A percentile compares a stretch with the other conserved stretches of the same genome.
Conservation (phyloP, 2,113 vertebrate genomes). For the Corvus moneduloides region DNA sequence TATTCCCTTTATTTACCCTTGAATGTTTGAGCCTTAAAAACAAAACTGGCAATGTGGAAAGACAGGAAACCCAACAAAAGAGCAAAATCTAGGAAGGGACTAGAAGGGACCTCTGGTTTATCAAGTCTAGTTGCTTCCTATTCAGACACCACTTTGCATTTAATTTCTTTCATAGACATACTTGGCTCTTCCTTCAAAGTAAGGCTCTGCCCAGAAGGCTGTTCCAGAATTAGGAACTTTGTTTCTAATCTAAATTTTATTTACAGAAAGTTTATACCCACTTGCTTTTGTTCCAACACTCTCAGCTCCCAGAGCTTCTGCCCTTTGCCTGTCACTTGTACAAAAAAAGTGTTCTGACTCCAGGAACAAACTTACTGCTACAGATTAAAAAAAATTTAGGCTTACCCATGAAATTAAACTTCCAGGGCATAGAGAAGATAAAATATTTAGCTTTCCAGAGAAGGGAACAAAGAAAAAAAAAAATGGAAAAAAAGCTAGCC, state of each 20-base stretch:
- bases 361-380: background rate
- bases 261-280: background rate
- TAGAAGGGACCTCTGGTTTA: conserved; percentile 1
- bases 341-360: background rate
- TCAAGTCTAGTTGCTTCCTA: background rate
- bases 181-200: conserved; percentile 13
- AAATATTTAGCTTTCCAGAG: background rate
- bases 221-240: background rate
- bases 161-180: background rate
- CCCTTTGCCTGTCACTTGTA: background rate
- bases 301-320: background rate
- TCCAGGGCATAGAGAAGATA: background rate
- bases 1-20: background rate
- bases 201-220: background rate
- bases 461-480: fast-evolving
- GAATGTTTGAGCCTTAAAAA: background rate
- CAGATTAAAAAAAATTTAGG: background rate
- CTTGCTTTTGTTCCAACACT: background rate
- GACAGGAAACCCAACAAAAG: background rate
- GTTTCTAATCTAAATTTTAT: background rate
- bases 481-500: background rate
- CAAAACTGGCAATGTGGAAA: background rate
- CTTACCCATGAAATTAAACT: background rate
- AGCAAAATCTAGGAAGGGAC: background rate
- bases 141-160: conserved; percentile 16